Percentiles rank a stretch among this genome's conserved stretches.
Evolutionary conservation across 2,888 invertebrate species (phyloP).

Genomic region (Gastrophysa polygoni): DNA sequence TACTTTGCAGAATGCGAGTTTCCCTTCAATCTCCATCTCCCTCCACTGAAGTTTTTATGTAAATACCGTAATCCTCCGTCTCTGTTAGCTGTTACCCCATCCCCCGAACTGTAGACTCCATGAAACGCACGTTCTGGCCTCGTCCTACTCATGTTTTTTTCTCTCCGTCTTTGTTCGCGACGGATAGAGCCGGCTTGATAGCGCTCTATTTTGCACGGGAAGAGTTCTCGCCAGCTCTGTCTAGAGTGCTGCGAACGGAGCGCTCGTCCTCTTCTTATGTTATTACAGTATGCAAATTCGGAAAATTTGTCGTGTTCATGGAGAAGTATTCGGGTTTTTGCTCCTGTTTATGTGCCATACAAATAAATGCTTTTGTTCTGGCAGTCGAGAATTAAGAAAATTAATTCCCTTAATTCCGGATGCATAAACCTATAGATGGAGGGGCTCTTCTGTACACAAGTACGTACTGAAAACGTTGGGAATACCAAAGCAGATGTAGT

Average conservation of each 20-base stretch:
- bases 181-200: constrained; percentile 22
- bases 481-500: too few species aligned
- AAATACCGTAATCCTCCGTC: constrained; percentile 48
- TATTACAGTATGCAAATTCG: constrained; percentile 55
- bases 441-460: neutral
- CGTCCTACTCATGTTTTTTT: constrained; percentile 55
- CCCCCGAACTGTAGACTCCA: constrained; percentile 49
- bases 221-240: constrained; percentile 28
- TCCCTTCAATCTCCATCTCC: constrained; percentile 39
- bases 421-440: neutral
- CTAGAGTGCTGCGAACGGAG: constrained; percentile 14
- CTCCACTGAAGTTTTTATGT: constrained; percentile 45
- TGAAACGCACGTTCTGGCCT: constrained; percentile 49
- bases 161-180: constrained; percentile 43
- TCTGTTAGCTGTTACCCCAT: constrained; percentile 43
- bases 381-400: constrained; percentile 52
- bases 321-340: constrained; percentile 53
- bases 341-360: constrained; percentile 48
- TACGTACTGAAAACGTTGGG: neutral
- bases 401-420: constrained; percentile 40
- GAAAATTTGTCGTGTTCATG: constrained; percentile 56
- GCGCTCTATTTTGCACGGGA: constrained; percentile 33
- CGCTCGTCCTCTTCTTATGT: constrained; percentile 26
- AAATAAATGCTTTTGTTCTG: constrained; percentile 51
- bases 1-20: constrained; percentile 40